Evolutionary conservation across 2,113 vertebrate species (phyloP), one percentile per base, ranked within the genome.

Genomic region (Glaucidium brasilianum): DNA sequence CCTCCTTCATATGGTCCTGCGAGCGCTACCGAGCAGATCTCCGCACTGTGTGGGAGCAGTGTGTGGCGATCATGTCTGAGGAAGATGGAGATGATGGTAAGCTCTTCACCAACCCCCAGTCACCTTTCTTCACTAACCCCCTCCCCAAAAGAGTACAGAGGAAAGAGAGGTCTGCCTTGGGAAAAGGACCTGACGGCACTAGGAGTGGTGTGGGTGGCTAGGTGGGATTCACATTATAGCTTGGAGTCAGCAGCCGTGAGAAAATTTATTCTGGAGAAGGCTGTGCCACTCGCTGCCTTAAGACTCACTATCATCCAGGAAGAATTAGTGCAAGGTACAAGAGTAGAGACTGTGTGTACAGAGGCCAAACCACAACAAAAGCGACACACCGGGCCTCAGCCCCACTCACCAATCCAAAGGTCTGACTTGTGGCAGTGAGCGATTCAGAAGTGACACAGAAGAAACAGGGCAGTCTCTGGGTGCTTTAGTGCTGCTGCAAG

Each of bases 1-100:
- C 98, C 29, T 98, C 98, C 66, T 98, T 98, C 97, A 98, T 98
- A 96, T 98, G 98, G 98, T 98, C 98, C 96, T 98, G 98, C 0
- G 98, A 98, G 92, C 98, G 98, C 87, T 98, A 98, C 95, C 98
- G 98, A 10, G 98, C 98, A 1, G 98, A 98, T n/a, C 97, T 98
- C 90, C 98, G 98, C 92, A 98, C 98, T 0, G 98, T 98, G 77
- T 98, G 98, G 98, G 98, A 98, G 85, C 98, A 98, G 88, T 98
- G 98, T 14, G 98, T 98, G 96, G 98, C 98, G 25, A 98, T 98
- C 93, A 98, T 98, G 98, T 98, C 98, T 29, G 98, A 98, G 92
- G 98, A 98, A 19, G 98, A 98, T 0, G 97, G 97, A 35, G 98
- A 98, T 39, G 98, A 98, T 10, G 98, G 98, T 98, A 94, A 98